phyloP scores from a whole-genome alignment of 1,140 invertebrate species.

The Heliothis virescens region DNA sequence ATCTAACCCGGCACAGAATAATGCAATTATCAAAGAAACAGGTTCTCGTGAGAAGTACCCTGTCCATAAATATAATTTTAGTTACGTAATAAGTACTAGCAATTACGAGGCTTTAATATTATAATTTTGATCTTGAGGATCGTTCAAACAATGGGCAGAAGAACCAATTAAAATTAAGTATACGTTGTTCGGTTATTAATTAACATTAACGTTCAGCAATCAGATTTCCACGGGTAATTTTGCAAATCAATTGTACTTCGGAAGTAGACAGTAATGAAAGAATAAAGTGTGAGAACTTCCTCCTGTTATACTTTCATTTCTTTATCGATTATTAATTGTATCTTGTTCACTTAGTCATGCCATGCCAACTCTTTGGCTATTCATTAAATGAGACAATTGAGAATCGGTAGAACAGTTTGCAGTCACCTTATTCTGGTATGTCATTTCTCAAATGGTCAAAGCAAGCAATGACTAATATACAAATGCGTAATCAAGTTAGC shows the following conservation, averaged over 20 bases:
- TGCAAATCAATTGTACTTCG: conserved; percentile 18
- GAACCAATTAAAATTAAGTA: conserved; percentile 25
- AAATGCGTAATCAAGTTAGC: too few relatives aligned
- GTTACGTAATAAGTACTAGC: conserved; percentile 5
- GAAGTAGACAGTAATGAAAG: conserved; percentile 17
- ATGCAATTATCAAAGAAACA: conserved; percentile 2
- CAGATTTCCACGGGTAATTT: conserved; percentile 19
- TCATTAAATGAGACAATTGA: not conserved
- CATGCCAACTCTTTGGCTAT: not conserved
- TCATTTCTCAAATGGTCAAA: too few relatives aligned
- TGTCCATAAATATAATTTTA: conserved; percentile 6
- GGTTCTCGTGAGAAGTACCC: conserved; percentile 22
- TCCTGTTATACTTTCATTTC: conserved; percentile 26
- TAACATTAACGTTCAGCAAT: conserved; percentile 1
- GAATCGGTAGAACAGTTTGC: not conserved
- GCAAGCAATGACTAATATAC: too few relatives aligned
- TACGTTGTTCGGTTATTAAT: not conserved
- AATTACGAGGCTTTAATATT: conserved; percentile 2
- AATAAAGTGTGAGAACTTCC: conserved; percentile 31
- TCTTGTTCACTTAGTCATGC: not conserved
- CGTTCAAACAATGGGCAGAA: conserved; percentile 33
- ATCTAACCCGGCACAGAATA: conserved; percentile 30
- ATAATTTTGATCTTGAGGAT: conserved; percentile 31
- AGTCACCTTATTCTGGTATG: too few relatives aligned
- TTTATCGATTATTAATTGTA: conserved; percentile 2